Conservation (phyloP, 2,797 vertebrate species). For the Orientallactaga sibirica region DNA sequence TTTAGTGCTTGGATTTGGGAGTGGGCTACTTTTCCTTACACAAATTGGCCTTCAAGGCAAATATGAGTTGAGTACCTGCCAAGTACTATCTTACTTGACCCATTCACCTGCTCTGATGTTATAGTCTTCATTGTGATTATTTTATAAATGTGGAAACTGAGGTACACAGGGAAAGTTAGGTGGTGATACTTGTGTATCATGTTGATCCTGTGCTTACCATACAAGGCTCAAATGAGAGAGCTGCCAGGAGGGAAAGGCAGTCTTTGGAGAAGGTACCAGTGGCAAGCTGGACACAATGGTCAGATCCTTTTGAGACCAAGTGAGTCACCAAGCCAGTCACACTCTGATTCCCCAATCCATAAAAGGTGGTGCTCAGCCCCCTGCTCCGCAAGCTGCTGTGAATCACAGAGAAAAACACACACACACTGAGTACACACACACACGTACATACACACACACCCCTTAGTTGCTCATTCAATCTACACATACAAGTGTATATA, state of each 20-base stretch:
- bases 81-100: neutral
- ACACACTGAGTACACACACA: neutral
- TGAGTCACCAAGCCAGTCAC: neutral
- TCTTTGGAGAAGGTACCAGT: neutral
- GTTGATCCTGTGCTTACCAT: neutral
- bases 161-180: neutral
- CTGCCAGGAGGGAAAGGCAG: neutral
- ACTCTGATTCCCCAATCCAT: neutral
- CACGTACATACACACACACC: neutral
- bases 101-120: neutral
- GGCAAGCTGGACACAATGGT: neutral
- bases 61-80: neutral
- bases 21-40: neutral
- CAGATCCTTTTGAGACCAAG: neutral
- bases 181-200: neutral
- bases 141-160: constrained; percentile 16
- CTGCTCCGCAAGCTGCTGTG: neutral
- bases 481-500: neutral
- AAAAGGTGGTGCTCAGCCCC: neutral
- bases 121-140: neutral
- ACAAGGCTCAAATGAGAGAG: neutral
- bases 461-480: neutral
- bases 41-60: constrained; percentile 1
- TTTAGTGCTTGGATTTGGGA: neutral
- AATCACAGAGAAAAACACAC: neutral